phyloP scores from a whole-genome alignment of 2,113 vertebrate species.

The Crotalus tigris region DNA sequence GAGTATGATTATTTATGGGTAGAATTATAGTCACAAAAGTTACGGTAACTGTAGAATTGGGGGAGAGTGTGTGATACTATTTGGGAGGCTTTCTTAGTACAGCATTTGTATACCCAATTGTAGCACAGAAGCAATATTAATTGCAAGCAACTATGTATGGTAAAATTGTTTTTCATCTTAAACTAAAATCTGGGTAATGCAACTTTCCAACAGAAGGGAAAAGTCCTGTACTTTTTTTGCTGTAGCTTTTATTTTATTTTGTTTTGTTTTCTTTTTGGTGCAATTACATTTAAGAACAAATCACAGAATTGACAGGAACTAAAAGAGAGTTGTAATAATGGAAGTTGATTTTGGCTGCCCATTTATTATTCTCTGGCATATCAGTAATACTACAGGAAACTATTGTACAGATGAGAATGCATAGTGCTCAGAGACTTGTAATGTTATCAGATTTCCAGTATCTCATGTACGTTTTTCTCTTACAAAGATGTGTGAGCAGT shows the following conservation, averaged over 20 bases:
- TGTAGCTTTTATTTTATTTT: not conserved
- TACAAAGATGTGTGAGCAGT: constrained; percentile 36
- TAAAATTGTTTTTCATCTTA: constrained; percentile 12
- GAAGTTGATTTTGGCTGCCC: constrained; percentile 57
- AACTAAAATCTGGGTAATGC: constrained; percentile 7
- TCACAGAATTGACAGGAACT: constrained; percentile 34
- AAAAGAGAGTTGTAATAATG: constrained; percentile 44
- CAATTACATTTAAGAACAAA: constrained; percentile 38
- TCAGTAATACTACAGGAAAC: constrained; percentile 53
- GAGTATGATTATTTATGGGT: not conserved
- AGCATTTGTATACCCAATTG: constrained; percentile 33
- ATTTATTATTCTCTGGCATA: constrained; percentile 54
- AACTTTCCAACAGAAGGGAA: not conserved
- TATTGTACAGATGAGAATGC: constrained; percentile 39
- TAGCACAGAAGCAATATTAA: constrained; percentile 40
- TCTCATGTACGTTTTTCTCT: constrained; percentile 10
- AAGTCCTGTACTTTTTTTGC: not conserved
- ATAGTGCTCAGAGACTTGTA: constrained; percentile 44
- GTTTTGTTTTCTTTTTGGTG: not conserved
- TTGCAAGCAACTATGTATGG: constrained; percentile 27
- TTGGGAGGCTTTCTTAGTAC: constrained; percentile 16
- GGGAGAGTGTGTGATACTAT: not conserved
- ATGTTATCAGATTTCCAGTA: constrained; percentile 54
- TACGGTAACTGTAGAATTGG: not conserved
- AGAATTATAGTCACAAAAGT: constrained; percentile 24